Evolutionary conservation across 2,888 invertebrate species (phyloP), one percentile per base, ranked within the genome.

Genomic region (Meiosimyza decipiens): DNA sequence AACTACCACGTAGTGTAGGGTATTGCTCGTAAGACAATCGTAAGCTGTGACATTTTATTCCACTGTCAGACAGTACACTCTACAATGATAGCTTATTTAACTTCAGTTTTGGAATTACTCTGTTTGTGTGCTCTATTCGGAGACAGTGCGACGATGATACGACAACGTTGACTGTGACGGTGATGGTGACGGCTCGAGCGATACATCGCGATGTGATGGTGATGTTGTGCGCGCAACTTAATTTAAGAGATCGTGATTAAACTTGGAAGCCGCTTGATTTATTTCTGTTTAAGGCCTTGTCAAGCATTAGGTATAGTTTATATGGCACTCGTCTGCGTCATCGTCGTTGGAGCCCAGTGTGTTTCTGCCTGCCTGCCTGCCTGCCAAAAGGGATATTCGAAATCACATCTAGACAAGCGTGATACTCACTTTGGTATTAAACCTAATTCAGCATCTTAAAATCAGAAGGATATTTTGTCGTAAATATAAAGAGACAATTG

Each of bases 201-300:
- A 70, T 77, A 76, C 75, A 74, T 76, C 75, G 75, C 71, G 72
- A 72, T 74, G 66, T 71, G 74, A 73, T 69, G 75, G 66, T 71
- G 74, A 73, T 69, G 75, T 66, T 72, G 67, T 52, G 67, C 54
- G 73, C 66, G 79, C 79, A 76, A 75, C 78, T 79, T 79, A 85
- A 84, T 84, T 84, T 84, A 84, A 82, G 83, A 84, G 84, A 84
- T 84, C 84, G 84, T 84, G 84, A 84, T 84, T 85, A 84, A 84
- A 85, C 80, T 85, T 84, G 84, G 84, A 84, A 84, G 85, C 84
- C 84, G 83, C 84, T 83, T 84, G 84, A 84, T 84, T 84, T 84
- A 84, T 84, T 85, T 83, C 85, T 65, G 63, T 66, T 71, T 71
- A 76, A 71, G 59, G 68, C 65, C 73, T 57, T 71, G 75, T 74